Evolutionary conservation across 2,113 vertebrate genomes (phyloP), one percentile per base, ranked within the genome.

Genomic region (Myxocyprinus asiaticus): DNA sequence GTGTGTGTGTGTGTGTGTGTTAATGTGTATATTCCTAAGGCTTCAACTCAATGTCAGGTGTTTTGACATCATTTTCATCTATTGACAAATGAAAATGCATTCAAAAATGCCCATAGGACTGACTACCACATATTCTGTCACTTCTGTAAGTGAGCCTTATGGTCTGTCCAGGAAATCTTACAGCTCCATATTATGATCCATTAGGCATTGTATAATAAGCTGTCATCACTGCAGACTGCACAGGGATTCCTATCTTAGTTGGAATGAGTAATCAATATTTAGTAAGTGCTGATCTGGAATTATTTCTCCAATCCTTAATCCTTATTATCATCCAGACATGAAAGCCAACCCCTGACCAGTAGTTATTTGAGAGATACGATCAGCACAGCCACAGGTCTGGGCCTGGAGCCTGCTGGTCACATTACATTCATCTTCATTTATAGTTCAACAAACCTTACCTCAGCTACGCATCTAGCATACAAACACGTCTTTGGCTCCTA

Each of bases 241-340:
- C 15, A 8, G 33, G 43, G 33, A 56, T 71, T 43, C 17, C 14
- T 56, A 58, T 61, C 70, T 33, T 33, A 33, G 45, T 9, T 6
- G 42, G 59, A 55, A 61, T 72, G 43, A 72, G 22, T 73, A 73
- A 61, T 61, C 70, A 59, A 45, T 44, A 47, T 71, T 33, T 73
- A 22, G 56, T 42, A 48, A 61, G 9, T 33, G 22, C 56, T 17
- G 44, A 61, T 73, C 56, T 51, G 64, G 62, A 45, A 53, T 44
- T 12, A 9, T 42, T 17, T 69, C 11, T 43, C 10, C 58, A 55
- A 70, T 1, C 50, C 22, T 3, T 58, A 71, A 71, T 71, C 15
- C 44, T 61, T 73, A 73, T 73, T 56, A 73, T 73, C 70, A 4
- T 9, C 56, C 43, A 73, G 70, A 61, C 70, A 59, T 73, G 70